Conservation (phyloP, 2,888 invertebrate genomes). For the Athalia cordata region DNA sequence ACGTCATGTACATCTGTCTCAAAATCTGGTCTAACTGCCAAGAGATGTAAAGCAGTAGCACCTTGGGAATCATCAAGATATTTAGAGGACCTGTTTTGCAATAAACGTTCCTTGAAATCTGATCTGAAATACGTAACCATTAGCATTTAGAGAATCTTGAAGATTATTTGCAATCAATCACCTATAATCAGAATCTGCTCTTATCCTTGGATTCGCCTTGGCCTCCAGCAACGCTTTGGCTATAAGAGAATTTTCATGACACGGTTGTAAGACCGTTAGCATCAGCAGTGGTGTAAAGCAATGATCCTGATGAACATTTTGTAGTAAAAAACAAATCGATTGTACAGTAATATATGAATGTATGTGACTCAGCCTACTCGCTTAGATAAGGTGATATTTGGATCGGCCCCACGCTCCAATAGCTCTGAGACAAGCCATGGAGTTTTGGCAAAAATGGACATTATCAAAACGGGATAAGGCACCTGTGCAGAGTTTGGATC, state of each 20-base stretch:
- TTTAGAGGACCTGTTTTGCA: slow-evolving; percentile 46
- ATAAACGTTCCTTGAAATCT: slow-evolving; percentile 6
- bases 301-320: slow-evolving; percentile 24
- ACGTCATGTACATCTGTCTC: slow-evolving; percentile 52
- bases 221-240: slow-evolving; percentile 59
- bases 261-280: slow-evolving; percentile 33
- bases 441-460: slow-evolving; percentile 66
- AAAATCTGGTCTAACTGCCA: slow-evolving; percentile 68
- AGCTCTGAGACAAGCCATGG: slow-evolving; percentile 58
- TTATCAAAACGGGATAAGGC: slow-evolving; percentile 66
- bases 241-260: slow-evolving; percentile 56
- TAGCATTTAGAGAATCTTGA: neutral
- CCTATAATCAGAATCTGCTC: slow-evolving; percentile 63
- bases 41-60: slow-evolving; percentile 69
- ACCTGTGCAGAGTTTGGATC: slow-evolving; percentile 66
- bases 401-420: slow-evolving; percentile 61
- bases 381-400: slow-evolving; percentile 54
- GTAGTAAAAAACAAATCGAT: neutral
- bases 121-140: slow-evolving; percentile 50
- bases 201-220: slow-evolving; percentile 63
- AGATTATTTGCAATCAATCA: too few species aligned
- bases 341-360: neutral
- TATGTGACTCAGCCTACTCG: neutral
- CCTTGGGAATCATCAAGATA: slow-evolving; percentile 56
- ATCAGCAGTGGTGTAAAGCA: slow-evolving; percentile 41